phyloP scores from a whole-genome alignment of 2,113 vertebrate species.

The Dermatemys mawii region DNA sequence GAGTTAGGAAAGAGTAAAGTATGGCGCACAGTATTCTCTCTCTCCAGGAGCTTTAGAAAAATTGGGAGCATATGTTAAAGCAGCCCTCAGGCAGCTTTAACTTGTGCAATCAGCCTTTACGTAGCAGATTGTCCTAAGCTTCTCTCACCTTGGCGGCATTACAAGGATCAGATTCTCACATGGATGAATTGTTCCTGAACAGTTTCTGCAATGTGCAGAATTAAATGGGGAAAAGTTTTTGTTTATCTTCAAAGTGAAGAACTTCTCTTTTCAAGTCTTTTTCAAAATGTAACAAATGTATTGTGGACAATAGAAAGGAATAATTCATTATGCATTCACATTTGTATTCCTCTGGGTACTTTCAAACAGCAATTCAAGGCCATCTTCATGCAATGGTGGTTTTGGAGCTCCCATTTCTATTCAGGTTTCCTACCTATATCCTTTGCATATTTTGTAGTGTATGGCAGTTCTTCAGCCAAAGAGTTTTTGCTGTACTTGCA shows the following conservation, averaged over 20 bases:
- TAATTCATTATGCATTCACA: conserved; percentile 47
- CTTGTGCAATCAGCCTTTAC: conserved; percentile 22
- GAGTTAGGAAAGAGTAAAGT: neutral
- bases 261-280: neutral
- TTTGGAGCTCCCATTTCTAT: neutral
- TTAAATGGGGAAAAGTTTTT: neutral
- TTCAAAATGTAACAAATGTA: conserved; percentile 17
- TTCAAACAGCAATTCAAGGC: neutral
- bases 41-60: neutral
- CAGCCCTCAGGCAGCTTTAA: conserved; percentile 23
- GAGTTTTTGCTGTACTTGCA: neutral
- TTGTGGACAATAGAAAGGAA: neutral
- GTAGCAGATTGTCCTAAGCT: conserved; percentile 23
- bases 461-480: neutral
- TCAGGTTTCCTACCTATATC: neutral
- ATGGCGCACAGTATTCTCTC: neutral
- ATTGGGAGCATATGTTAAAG: neutral
- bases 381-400: neutral
- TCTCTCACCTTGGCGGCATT: conserved; percentile 18
- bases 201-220: neutral
- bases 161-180: conserved; percentile 30
- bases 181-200: conserved; percentile 49
- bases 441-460: neutral
- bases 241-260: neutral
- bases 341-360: neutral